Evolutionary conservation across 2,888 invertebrate species (phyloP).

Genomic region (Papilio demoleus): DNA sequence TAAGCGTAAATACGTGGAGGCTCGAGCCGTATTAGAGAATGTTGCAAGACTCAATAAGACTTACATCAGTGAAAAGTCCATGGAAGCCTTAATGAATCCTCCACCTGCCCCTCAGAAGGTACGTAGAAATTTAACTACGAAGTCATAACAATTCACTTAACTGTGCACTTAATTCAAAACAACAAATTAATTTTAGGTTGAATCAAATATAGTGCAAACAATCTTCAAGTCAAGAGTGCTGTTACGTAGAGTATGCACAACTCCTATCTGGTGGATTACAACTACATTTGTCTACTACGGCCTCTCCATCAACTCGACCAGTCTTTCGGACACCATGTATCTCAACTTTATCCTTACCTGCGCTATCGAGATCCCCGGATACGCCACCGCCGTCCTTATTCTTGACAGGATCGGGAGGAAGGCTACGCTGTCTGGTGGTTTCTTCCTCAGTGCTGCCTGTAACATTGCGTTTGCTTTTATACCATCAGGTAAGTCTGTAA

Average conservation of each 20-base stretch:
- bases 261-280: conserved; percentile 88
- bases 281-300: conserved; percentile 89
- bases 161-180: no score
- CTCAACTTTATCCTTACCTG: conserved; percentile 85
- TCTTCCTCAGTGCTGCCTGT: conserved; percentile 44
- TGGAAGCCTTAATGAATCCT: conserved; percentile 69
- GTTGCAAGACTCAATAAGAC: conserved; percentile 86
- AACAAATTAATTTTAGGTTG: no score
- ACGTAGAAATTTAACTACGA: neutral
- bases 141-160: no score
- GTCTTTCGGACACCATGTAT: conserved; percentile 86
- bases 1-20: conserved; percentile 85
- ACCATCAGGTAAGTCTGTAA: conserved; percentile 48
- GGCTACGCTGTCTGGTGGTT: conserved; percentile 52
- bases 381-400: conserved; percentile 81
- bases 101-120: conserved; percentile 53
- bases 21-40: conserved; percentile 82
- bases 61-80: conserved; percentile 79
- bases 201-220: conserved; percentile 51
- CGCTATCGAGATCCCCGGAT: conserved; percentile 86
- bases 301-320: conserved; percentile 87
- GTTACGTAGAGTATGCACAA: conserved; percentile 78
- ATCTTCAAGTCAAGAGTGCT: conserved; percentile 80
- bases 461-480: conserved; percentile 47
- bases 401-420: conserved; percentile 74